A percentile compares a stretch with the other conserved stretches of the same genome.
phyloP scores from a whole-genome alignment of 1,140 invertebrate genomes.

The Scaptomyza graminum region DNA sequence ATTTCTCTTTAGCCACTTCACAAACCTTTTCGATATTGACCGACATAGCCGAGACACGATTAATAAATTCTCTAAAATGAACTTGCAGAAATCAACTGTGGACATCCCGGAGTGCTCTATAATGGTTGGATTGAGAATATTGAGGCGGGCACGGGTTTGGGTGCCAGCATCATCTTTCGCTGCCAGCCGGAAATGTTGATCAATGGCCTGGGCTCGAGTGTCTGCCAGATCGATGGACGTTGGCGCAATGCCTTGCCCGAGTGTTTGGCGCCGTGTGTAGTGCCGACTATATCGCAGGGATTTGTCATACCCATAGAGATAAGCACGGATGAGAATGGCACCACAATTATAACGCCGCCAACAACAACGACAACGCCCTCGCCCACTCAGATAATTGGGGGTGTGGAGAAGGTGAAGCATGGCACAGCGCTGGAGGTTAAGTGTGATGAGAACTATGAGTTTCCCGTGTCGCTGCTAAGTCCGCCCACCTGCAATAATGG shows the following conservation, averaged over 20 bases:
- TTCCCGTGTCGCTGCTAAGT: conserved; percentile 84
- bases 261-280: conserved; percentile 95
- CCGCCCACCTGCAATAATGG: conserved; percentile 94
- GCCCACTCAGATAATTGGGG: conserved; percentile 85
- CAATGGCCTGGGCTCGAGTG: conserved; percentile 93
- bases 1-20: no score
- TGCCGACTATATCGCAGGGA: conserved; percentile 94
- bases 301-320: conserved; percentile 86
- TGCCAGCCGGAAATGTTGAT: conserved; percentile 97
- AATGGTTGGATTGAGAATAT: conserved; percentile 98
- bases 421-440: conserved; percentile 93
- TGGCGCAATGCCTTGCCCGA: conserved; percentile 96
- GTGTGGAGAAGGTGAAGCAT: conserved; percentile 88
- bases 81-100: conserved; percentile 95
- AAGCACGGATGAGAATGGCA: conserved; percentile 77
- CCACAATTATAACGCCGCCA: conserved; percentile 84
- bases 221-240: conserved; percentile 95
- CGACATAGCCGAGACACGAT: no score
- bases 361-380: conserved; percentile 84
- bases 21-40: no score
- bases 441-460: conserved; percentile 95
- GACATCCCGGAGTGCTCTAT: conserved; percentile 93
- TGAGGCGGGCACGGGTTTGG: conserved; percentile 93
- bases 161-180: conserved; percentile 95
- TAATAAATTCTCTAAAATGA: no score